Base-by-base conservation (phyloP, 2,888 invertebrate species). In the Acrobasis suavella region DNA sequence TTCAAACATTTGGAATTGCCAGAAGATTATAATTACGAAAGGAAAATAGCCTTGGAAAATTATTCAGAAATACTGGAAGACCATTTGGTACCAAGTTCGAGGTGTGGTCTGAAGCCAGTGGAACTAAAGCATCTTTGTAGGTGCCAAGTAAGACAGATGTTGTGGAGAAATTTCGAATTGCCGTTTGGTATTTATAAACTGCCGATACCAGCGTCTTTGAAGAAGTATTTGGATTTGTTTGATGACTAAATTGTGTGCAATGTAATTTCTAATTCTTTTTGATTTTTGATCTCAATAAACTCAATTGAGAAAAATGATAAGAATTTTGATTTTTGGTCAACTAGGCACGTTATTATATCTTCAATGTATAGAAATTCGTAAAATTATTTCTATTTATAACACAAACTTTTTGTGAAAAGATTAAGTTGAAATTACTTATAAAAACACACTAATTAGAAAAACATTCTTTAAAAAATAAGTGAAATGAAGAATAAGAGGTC, bases 61-160 rank as follows among this genome's bases (percentile, higher is more conserved):
- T 93, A 91, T 67, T 82, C 83, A 15, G 91, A 93, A 61, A 88
- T 95, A 64, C 75, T 95, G 14, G 85, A 93, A 56, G 94, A 93
- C 69, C 93, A 93, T 72, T 78, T 95, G 39, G 83, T 95, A 49
- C 95, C 95, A 1, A 81, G 89, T 16, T 91, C 93, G 3, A 89
- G 95, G 63, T 95, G 94, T 79, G 95, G 95, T 0, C 68, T 94
- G 8, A 81, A 80, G 65, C 95, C 96, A 1, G 94, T 95, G n/a
- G 95, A 96, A 71, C 85, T 97, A 63, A 96, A 95, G 70, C 97
- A 97, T 82, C 83, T 97, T 3, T 95, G 96, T 72, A 93, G 97
- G 67, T 96, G 96, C 79, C 86, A 87, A 22, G 94, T 97, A 54
- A 93, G 97, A 64, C 87, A 95, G 55, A 81, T 87, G 62, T 83